Base-by-base conservation (phyloP, 1,140 invertebrate species). In the Drosophila parabipectinata region DNA sequence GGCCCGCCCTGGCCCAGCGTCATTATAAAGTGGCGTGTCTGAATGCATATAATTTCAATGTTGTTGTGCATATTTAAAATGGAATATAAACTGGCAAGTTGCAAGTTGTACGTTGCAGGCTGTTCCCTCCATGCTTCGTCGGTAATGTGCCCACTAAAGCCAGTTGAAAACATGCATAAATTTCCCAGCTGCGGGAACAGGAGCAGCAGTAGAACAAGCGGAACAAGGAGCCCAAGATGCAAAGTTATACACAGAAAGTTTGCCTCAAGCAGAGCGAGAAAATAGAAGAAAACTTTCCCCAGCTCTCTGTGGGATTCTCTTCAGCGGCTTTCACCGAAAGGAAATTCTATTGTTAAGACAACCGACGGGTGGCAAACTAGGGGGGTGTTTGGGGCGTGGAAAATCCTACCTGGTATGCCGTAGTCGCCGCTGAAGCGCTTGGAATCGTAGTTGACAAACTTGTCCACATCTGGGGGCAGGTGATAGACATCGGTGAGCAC, bases 401-500 rank as follows among this genome's bases (percentile, higher is more conserved):
- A 28, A 24, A 5, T 9, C 47, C 7, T 81, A 71, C 93, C 93
- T 62, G 95, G 95, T 66, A 96, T 93, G 77, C 95, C 95, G 90
- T 95, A 96, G 80, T 96, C 95, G 53, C 94, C 94, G 78, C 94
- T 95, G 76, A 94, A 95, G 92, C 94, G 94, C 73, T 95, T 95
- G 45, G 92, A 92, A 62, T 93, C 92, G 87, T 94, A 94, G 81
- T 93, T 92, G 60, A 93, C 92, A 91, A 95, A 95, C 89, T 96
- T 96, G 77, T 95, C 95, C 78, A 95, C 94, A 92, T 95, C 94
- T 52, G 94, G 93, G 83, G 95, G 94, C 77, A 95, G 94, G 85
- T 95, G 95, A 90, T 95, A 96, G 69, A 95, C 95, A 88, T 95
- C 95, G 59, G 95, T 95, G 69, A 96, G 93, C 78, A 94, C 94